Evolutionary conservation across 2,888 invertebrate species (phyloP).

Genomic region (Ctena decussata): DNA sequence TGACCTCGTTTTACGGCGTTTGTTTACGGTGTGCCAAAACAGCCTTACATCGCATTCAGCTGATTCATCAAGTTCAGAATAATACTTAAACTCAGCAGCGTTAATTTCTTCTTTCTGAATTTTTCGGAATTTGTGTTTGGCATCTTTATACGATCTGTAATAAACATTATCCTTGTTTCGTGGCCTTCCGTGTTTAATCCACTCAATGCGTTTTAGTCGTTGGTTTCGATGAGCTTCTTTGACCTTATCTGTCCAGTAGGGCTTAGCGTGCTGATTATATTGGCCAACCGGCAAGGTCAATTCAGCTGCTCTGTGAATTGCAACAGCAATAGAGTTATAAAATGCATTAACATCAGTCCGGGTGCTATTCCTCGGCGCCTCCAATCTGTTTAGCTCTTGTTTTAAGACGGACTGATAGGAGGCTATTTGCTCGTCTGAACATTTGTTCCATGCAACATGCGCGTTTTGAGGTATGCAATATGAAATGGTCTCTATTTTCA

Average conservation of each 20-base stretch:
- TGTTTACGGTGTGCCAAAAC: not conserved
- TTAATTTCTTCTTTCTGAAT: not conserved
- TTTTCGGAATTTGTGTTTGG: not conserved
- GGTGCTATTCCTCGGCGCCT: not conserved
- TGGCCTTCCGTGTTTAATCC: not conserved
- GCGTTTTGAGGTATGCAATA: not conserved
- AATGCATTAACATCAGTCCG: not conserved
- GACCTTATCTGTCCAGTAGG: constrained; percentile 1
- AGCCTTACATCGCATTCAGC: not conserved
- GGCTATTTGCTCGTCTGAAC: not conserved
- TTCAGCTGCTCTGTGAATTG: not conserved
- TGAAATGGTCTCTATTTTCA: not conserved
- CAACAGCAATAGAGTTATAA: not conserved
- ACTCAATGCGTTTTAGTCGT: not conserved
- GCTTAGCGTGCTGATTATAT: not conserved
- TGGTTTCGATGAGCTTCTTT: not conserved
- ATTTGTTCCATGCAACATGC: not conserved
- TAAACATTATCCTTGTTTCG: not conserved
- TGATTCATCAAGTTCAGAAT: not conserved
- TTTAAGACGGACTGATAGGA: not conserved
- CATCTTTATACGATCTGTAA: not conserved
- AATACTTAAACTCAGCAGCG: not conserved
- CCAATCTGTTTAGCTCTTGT: not conserved
- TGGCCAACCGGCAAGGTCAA: not conserved
- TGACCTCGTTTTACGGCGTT: too few species aligned